These are phyloP conservation scores for Habropoda laboriosa DNA, from an alignment of 1,140 invertebrate genomes.

Conservation along the genomic window DNA sequence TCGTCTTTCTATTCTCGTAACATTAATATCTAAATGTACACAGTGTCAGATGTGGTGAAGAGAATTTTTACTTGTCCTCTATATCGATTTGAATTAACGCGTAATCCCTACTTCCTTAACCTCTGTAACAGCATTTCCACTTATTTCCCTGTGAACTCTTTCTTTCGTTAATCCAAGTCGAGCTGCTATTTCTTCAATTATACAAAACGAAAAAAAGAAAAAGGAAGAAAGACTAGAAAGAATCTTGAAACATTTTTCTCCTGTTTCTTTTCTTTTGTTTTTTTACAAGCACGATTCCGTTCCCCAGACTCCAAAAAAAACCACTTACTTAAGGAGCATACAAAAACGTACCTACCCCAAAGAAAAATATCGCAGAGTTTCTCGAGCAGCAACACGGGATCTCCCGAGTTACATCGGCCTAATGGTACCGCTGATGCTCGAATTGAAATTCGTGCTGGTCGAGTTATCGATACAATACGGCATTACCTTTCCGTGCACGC, in stretches of 20 bases:
- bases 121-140: background rate
- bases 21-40: background rate
- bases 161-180: too few relatives aligned
- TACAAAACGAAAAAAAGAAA: background rate
- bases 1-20: background rate
- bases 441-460: constrained; percentile 6
- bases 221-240: too few relatives aligned
- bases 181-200: background rate
- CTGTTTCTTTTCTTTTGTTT: too few relatives aligned
- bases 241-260: too few relatives aligned
- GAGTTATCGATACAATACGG: constrained; percentile 81
- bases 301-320: too few relatives aligned
- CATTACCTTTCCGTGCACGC: constrained; percentile 85
- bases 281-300: too few relatives aligned
- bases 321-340: too few relatives aligned
- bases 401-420: background rate
- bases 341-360: background rate
- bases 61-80: constrained; percentile 4
- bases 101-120: background rate
- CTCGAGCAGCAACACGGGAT: too few relatives aligned
- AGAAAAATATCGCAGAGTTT: background rate
- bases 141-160: too few relatives aligned
- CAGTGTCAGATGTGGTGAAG: background rate
- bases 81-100: background rate
- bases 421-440: background rate